Evolutionary conservation across 2,797 vertebrate genomes (phyloP).

Genomic region (Artibeus jamaicensis): DNA sequence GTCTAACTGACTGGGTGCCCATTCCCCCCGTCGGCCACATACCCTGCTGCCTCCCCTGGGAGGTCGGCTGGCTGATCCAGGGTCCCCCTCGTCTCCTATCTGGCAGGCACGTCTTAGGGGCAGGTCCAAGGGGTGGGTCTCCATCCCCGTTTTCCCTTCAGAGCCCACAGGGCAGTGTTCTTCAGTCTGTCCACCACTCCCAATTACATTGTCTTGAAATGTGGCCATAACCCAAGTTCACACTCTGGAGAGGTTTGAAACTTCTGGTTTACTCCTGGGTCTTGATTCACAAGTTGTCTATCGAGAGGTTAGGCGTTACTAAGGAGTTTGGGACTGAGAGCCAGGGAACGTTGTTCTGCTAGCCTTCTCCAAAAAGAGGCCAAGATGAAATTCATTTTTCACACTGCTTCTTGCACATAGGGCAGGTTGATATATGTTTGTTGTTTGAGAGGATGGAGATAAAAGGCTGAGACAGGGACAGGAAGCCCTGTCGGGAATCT

Average conservation of each 20-base stretch:
- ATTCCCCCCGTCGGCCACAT: fast-evolving
- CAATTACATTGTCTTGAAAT: not conserved
- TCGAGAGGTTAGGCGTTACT: fast-evolving
- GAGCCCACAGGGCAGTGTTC: not conserved
- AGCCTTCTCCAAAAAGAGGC: not conserved
- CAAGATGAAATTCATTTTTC: not conserved
- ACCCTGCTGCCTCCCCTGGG: not conserved
- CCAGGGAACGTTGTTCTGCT: not conserved
- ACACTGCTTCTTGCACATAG: fast-evolving
- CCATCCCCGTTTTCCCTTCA: not conserved
- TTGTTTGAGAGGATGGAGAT: not conserved
- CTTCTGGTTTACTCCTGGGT: not conserved
- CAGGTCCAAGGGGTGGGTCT: not conserved
- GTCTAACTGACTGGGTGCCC: fast-evolving
- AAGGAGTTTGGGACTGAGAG: not conserved
- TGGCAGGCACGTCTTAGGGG: fast-evolving
- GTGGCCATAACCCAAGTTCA: not conserved
- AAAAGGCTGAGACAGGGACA: not conserved
- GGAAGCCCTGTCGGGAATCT: not conserved
- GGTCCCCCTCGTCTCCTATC: not conserved
- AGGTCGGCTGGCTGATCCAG: too few relatives aligned
- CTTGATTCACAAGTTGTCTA: not conserved
- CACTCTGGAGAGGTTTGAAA: not conserved
- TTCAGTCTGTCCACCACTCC: not conserved
- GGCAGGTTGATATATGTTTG: not conserved